Base-by-base conservation (phyloP, 2,888 invertebrate genomes). In the Tetranychus piercei region DNA sequence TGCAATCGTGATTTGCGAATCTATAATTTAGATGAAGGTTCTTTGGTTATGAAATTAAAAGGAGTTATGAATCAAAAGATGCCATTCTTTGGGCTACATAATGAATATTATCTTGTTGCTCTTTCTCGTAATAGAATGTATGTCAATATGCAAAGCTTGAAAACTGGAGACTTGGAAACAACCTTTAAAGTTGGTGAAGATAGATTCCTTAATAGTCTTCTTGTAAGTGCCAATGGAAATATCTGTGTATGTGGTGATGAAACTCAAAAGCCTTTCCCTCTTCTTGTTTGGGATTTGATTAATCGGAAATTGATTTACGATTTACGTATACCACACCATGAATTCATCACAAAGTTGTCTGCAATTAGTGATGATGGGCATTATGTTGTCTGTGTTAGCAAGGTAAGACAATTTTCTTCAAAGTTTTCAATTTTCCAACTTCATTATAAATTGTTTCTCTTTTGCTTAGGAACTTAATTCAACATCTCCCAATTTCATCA, bases 41-140 rank as follows among this genome's bases (percentile, higher is more conserved):
- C 79, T 23, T 87, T 88, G 81, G 80, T 89, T 80, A 88, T 88
- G 15, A 88, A 90, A 67, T 82, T 91, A 71, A 89, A 90, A 81
- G 82, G 83, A 67, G 90, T 92, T 44, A 92, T 92, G 90, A 92
- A 92, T 84, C 91, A 92, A 82, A 91, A 91, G 83, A 91, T 92
- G 91, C 91, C 92, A 75, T 92, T 88, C 82, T 93, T 89, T 83
- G 92, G 91, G 0, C 86, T 91, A 11, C 90, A 92, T 81, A 90
- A 91, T 83, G 83, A 87, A 73, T 87, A 87, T 73, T 91, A 92
- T 81, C 84, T 90, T 77, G 92, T 92, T 55, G 89, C 91, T 5
- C 85, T 93, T 65, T 89, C 92, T 8, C 85, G 92, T 76, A 92
- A 92, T 84, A 84, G 91, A 80, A 91, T 92, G 91, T 91, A 91